A percentile compares a stretch with the other conserved stretches of the same genome.
These are phyloP conservation scores for Hesperia comma DNA, from an alignment of 2,888 invertebrate genomes.

Conservation along the genomic window DNA sequence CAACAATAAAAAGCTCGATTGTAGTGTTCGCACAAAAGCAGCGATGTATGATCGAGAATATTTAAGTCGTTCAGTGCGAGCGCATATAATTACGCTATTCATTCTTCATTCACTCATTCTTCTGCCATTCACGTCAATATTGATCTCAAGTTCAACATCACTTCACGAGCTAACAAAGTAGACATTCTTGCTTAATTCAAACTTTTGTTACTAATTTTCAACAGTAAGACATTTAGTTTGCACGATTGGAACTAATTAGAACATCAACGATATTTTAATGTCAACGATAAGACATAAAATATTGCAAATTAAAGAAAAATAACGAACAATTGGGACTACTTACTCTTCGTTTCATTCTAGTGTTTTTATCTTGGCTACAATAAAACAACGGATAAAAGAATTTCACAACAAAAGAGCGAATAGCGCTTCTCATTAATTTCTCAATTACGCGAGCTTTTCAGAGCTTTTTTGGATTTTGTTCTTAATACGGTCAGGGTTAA, in stretches of 20 bases:
- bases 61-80: slow-evolving; percentile 20
- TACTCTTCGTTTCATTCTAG: background rate
- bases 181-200: slow-evolving; percentile 11
- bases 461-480: background rate
- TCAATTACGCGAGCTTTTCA: slow-evolving; percentile 16
- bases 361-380: background rate
- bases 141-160: slow-evolving; percentile 49
- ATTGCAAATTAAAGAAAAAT: background rate
- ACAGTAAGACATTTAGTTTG: background rate
- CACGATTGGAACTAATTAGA: background rate
- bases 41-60: slow-evolving; percentile 17
- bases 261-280: too few relatives aligned
- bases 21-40: slow-evolving; percentile 22
- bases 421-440: slow-evolving; percentile 19
- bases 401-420: slow-evolving; percentile 7
- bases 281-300: background rate
- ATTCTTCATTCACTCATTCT: slow-evolving; percentile 35
- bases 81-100: slow-evolving; percentile 41
- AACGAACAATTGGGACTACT: background rate
- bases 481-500: slow-evolving; percentile 6
- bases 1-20: slow-evolving; percentile 16
- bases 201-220: slow-evolving; percentile 16
- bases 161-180: slow-evolving; percentile 28
- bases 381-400: slow-evolving; percentile 13
- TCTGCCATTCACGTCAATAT: slow-evolving; percentile 46